phyloP scores from a whole-genome alignment of 2,797 vertebrate species.

The Delichon dasypus region DNA sequence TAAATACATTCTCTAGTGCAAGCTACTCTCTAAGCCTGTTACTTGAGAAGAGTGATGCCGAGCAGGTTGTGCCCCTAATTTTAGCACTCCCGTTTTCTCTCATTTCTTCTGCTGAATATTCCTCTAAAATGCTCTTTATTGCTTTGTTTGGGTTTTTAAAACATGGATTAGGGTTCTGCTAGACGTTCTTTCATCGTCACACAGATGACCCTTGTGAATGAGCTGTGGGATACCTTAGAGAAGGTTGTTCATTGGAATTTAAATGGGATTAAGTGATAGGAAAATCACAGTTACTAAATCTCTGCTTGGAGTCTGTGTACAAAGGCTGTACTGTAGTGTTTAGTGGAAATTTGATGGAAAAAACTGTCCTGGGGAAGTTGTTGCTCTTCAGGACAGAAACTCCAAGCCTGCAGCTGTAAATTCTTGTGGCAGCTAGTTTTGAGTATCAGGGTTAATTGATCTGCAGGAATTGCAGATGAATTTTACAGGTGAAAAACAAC shows the following conservation, averaged over 20 bases:
- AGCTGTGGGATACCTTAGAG: background rate
- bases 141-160: background rate
- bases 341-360: background rate
- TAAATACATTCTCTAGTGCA: background rate
- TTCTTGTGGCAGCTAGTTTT: background rate
- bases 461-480: background rate
- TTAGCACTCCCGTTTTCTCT: background rate
- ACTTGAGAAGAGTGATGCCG: background rate
- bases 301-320: background rate
- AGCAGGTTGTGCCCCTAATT: background rate
- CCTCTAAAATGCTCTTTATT: background rate
- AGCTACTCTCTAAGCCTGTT: background rate
- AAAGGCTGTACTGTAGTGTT: background rate
- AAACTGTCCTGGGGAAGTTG: background rate
- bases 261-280: background rate
- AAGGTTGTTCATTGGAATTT: background rate
- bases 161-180: background rate
- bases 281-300: constrained; percentile 38
- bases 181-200: background rate
- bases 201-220: constrained; percentile 12
- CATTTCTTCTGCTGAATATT: background rate
- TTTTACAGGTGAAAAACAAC: background rate
- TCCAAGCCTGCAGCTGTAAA: background rate
- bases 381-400: constrained; percentile 3
- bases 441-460: background rate